Conservation (phyloP, 64 coral and sea anemone genomes). For the Pachyseris speciosa region DNA sequence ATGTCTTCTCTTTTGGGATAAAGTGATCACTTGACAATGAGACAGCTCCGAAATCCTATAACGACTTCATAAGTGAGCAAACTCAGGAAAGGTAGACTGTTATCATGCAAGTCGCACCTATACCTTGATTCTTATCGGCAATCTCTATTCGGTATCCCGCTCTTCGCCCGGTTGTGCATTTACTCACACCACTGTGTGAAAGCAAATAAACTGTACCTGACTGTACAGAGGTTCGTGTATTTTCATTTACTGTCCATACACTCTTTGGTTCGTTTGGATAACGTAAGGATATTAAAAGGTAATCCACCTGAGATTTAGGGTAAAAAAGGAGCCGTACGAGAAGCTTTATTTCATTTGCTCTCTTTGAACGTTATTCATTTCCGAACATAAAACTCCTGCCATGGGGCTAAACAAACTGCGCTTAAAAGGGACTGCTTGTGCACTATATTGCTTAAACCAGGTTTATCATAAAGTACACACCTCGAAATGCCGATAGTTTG, state of each 20-base stretch:
- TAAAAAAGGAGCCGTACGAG: neutral
- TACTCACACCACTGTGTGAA: too few species aligned
- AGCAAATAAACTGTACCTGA: neutral
- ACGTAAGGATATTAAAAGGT: conserved; percentile 30
- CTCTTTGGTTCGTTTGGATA: neutral
- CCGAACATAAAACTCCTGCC: conserved; percentile 24
- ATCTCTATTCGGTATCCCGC: neutral
- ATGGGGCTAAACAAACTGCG: conserved; percentile 36
- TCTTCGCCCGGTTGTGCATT: too few species aligned
- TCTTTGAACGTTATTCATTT: conserved; percentile 8
- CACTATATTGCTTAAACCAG: conserved; percentile 18
- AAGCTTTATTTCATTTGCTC: conserved; percentile 26
- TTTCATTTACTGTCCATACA: neutral
- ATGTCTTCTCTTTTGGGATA: neutral
- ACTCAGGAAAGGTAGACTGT: neutral
- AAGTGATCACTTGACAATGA: neutral
- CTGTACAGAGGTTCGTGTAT: neutral
- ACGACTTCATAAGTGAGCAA: neutral
- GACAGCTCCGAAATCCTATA: neutral
- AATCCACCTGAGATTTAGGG: conserved; percentile 8
- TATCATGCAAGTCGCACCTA: too few species aligned
- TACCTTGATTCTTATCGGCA: neutral
- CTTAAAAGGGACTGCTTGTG: neutral
- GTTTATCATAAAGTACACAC: conserved; percentile 56
- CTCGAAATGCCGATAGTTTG: conserved; percentile 60